Percentiles rank a stretch among this genome's conserved stretches.
phyloP scores from a whole-genome alignment of 2,113 vertebrate genomes.

The Rhabdomys dilectus region DNA sequence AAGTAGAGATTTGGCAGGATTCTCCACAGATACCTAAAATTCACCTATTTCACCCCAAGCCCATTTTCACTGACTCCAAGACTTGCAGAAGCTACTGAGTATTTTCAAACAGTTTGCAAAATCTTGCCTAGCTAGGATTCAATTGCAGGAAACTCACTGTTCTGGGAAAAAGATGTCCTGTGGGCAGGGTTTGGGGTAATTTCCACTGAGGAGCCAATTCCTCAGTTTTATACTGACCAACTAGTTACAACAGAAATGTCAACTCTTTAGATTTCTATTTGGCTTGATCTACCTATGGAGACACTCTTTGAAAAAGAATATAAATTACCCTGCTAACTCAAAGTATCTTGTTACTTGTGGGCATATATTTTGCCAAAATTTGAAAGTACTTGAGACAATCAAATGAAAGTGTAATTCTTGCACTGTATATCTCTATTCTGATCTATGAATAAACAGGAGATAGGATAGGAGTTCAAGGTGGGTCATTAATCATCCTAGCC shows the following conservation, averaged over 20 bases:
- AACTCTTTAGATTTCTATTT: not conserved
- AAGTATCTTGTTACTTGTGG: not conserved
- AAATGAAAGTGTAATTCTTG: slow-evolving; percentile 18
- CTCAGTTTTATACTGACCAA: not conserved
- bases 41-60: not conserved
- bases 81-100: not conserved
- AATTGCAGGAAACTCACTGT: slow-evolving; percentile 7
- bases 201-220: not conserved
- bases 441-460: not conserved
- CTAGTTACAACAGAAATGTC: not conserved
- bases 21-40: not conserved
- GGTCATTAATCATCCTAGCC: not conserved
- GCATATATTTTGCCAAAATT: slow-evolving; percentile 18
- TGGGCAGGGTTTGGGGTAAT: not conserved
- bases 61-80: not conserved
- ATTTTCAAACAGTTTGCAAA: not conserved
- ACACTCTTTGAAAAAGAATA: slow-evolving; percentile 29
- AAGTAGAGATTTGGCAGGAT: not conserved
- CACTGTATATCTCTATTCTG: not conserved
- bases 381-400: slow-evolving; percentile 1
- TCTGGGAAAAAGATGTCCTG: slow-evolving; percentile 3
- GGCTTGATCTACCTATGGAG: not conserved
- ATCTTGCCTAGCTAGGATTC: not conserved
- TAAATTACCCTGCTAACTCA: not conserved
- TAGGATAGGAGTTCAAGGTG: not conserved